A percentile compares a stretch with the other conserved stretches of the same genome.
Evolutionary conservation across 2,113 vertebrate genomes (phyloP).

Genomic region (Cebus imitator): DNA sequence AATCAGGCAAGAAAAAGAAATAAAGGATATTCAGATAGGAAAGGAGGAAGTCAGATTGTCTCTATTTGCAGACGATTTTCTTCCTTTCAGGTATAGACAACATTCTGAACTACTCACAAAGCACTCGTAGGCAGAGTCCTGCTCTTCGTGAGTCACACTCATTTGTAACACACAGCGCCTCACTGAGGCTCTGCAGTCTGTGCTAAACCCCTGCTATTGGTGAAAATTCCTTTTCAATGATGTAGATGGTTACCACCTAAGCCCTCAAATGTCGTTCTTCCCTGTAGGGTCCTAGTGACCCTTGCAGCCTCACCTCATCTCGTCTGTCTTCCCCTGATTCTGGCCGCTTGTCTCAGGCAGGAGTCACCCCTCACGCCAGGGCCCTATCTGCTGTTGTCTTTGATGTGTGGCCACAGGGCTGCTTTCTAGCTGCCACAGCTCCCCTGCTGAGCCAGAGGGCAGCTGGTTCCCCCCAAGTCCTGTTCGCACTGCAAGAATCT

Average conservation of each 20-base stretch:
- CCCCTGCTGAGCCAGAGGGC: neutral
- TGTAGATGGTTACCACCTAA: fast-evolving
- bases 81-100: fast-evolving
- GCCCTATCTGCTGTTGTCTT: neutral
- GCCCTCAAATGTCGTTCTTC: fast-evolving
- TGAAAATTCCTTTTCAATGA: neutral
- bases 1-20: too few species aligned
- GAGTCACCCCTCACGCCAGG: fast-evolving
- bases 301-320: fast-evolving
- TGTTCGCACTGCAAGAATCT: fast-evolving
- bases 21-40: too few species aligned
- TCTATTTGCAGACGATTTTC: too few species aligned
- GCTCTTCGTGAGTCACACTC: neutral
- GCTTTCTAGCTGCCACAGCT: neutral
- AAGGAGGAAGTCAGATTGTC: too few species aligned
- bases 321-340: neutral
- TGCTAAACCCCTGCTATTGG: fast-evolving
- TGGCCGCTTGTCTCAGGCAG: neutral
- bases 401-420: neutral
- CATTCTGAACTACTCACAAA: neutral
- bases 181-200: fast-evolving
- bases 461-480: fast-evolving
- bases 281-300: fast-evolving
- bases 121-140: fast-evolving
- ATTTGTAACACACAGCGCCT: fast-evolving